phyloP scores from a whole-genome alignment of 92 coral and sea anemone species.

The Montipora capitata region DNA sequence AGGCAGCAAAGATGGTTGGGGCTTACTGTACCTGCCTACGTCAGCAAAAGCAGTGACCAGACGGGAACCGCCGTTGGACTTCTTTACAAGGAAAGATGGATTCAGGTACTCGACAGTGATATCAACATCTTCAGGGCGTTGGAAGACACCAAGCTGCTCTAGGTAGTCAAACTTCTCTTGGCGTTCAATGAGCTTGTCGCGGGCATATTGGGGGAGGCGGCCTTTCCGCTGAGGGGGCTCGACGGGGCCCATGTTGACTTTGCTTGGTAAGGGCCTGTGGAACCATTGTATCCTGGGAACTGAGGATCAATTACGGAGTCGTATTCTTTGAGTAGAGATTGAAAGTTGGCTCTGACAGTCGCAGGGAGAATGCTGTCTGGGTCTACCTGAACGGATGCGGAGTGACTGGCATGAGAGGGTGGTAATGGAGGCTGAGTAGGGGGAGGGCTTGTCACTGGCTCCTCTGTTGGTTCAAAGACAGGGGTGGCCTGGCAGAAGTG shows the following conservation, averaged over 20 bases:
- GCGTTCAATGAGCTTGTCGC: conserved; percentile 44
- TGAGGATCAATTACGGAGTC: not conserved
- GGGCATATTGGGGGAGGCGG: conserved; percentile 31
- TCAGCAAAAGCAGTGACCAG: no score
- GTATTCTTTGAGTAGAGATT: no score
- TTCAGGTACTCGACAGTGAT: no score
- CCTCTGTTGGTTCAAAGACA: conserved; percentile 2
- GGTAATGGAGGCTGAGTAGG: conserved; percentile 13
- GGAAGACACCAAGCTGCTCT: conserved; percentile 39
- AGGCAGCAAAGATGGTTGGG: no score
- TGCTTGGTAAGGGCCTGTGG: conserved; percentile 45
- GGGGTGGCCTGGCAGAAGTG: not conserved
- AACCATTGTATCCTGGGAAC: conserved; percentile 24
- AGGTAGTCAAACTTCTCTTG: conserved; percentile 38
- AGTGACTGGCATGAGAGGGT: no score
- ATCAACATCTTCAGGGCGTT: conserved; percentile 43
- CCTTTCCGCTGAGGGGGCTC: conserved; percentile 63
- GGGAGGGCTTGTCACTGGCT: not conserved
- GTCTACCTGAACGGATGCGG: not conserved
- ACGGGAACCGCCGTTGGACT: no score
- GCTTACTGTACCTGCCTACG: no score
- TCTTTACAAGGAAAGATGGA: no score
- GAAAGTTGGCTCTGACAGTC: not conserved
- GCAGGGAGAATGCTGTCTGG: conserved; percentile 42
- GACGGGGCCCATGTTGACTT: not conserved